Conservation (phyloP, 2,888 invertebrate genomes). For the Apoderus coryli region DNA sequence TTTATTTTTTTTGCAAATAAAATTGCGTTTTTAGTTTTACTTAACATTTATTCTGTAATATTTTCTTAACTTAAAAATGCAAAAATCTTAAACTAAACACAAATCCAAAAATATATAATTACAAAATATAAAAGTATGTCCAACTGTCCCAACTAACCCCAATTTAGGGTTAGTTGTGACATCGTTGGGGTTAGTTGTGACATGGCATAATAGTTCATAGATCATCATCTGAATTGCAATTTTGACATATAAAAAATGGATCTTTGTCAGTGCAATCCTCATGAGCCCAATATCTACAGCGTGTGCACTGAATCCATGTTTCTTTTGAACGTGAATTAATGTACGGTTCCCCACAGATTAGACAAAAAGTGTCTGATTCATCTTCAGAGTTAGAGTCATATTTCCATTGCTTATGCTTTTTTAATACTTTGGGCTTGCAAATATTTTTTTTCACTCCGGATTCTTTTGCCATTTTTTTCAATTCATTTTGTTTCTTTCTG, state of each 20-base stretch:
- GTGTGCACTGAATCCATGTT: not conserved
- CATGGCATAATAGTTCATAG: not conserved
- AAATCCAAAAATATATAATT: not conserved
- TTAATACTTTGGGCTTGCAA: not conserved
- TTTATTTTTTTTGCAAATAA: not conserved
- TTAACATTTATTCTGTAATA: not conserved
- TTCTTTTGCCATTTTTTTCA: not conserved
- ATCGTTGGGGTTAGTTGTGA: not conserved
- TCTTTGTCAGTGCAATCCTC: not conserved
- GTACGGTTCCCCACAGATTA: slow-evolving; percentile 1
- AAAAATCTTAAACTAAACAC: not conserved
- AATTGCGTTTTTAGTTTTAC: not conserved
- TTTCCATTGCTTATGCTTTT: not conserved
- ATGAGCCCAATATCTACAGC: slow-evolving; percentile 1
- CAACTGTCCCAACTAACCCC: too few relatives aligned
- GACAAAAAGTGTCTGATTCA: not conserved
- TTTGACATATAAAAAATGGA: slow-evolving; percentile 2
- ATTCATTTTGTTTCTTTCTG: too few relatives aligned
- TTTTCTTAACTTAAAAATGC: not conserved
- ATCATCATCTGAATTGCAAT: not conserved
- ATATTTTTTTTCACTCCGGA: not conserved
- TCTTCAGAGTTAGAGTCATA: not conserved
- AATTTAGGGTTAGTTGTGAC: too few relatives aligned
- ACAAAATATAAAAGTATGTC: not conserved
- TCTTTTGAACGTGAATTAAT: not conserved